Evolutionary conservation across 2,888 invertebrate species (phyloP).

Genomic region (Polymixis flavicincta): DNA sequence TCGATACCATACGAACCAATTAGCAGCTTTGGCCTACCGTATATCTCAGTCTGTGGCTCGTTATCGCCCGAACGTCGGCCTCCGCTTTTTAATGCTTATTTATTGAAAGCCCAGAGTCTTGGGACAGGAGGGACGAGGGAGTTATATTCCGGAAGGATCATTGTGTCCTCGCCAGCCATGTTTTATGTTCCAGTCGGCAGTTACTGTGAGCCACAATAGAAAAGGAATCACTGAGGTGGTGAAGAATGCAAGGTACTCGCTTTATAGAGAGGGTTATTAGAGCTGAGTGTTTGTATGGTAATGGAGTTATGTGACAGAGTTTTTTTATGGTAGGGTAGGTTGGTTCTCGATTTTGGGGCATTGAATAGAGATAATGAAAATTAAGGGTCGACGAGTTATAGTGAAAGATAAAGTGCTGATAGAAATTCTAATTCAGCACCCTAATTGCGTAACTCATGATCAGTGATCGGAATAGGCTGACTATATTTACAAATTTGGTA

Average conservation of each 20-base stretch:
- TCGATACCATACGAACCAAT: slow-evolving; percentile 58
- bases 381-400: background rate
- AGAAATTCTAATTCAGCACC: too few relatives aligned
- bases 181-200: slow-evolving; percentile 75
- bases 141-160: slow-evolving; percentile 84
- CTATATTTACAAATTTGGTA: too few relatives aligned
- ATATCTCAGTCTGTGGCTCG: slow-evolving; percentile 72
- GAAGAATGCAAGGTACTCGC: slow-evolving; percentile 49
- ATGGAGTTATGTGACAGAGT: slow-evolving; percentile 33
- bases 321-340: slow-evolving; percentile 20
- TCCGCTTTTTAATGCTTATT: slow-evolving; percentile 87
- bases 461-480: too few relatives aligned
- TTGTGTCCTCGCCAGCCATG: slow-evolving; percentile 80
- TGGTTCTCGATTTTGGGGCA: background rate
- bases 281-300: slow-evolving; percentile 45
- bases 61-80: slow-evolving; percentile 78
- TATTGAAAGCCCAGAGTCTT: slow-evolving; percentile 81
- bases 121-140: slow-evolving; percentile 57
- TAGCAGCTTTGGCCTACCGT: slow-evolving; percentile 53
- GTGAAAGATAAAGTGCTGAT: background rate
- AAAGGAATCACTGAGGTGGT: slow-evolving; percentile 63
- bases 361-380: slow-evolving; percentile 7
- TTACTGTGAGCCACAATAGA: slow-evolving; percentile 65
- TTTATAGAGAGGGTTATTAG: slow-evolving; percentile 51
- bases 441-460: too few relatives aligned